phyloP scores from a whole-genome alignment of 2,797 vertebrate genomes.

The Xenops minutus region DNA sequence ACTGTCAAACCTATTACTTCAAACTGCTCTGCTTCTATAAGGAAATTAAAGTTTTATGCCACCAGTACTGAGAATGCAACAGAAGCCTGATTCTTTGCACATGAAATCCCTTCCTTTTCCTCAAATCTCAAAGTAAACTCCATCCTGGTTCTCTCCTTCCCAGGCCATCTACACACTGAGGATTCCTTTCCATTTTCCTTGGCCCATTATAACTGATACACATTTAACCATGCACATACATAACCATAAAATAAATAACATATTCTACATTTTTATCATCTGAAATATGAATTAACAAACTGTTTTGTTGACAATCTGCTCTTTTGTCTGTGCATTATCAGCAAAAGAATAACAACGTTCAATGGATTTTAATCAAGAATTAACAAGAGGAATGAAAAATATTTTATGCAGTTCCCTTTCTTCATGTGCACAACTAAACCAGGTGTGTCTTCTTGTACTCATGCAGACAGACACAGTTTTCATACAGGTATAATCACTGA shows the following conservation, averaged over 20 bases:
- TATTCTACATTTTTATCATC: neutral
- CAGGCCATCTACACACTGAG: neutral
- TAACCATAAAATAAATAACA: neutral
- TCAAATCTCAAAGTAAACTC: neutral
- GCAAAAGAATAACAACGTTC: neutral
- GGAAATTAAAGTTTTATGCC: constrained; percentile 15
- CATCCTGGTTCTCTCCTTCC: neutral
- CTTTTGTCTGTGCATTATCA: neutral
- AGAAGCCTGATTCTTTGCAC: neutral
- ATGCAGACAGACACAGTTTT: neutral
- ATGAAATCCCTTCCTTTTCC: neutral
- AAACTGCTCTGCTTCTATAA: neutral
- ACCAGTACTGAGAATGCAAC: neutral
- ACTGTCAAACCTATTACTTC: neutral
- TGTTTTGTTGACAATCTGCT: neutral
- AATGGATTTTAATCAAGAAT: constrained; percentile 24
- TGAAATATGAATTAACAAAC: constrained; percentile 11
- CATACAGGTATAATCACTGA: neutral
- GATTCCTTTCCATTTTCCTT: neutral
- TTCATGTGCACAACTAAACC: neutral
- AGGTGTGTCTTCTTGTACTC: neutral
- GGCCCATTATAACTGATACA: neutral
- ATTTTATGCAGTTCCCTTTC: neutral
- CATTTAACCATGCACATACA: neutral
- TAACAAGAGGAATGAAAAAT: constrained; percentile 31